Conservation (phyloP, 2,797 vertebrate species). For the Ctenopoma multispine region DNA sequence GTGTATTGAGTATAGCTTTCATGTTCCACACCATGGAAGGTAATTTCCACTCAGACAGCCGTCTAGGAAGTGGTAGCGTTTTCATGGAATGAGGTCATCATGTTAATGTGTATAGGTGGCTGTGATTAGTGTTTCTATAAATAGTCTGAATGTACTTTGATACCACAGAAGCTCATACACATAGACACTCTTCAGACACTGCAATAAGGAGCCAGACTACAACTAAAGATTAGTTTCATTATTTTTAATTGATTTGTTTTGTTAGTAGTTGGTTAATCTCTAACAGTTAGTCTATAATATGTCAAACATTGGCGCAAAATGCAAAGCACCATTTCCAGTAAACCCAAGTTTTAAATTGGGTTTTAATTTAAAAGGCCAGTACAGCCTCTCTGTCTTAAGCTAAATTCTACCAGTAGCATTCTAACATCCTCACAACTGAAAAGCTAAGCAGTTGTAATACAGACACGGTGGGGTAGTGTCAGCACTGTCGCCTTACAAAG, state of each 20-base stretch:
- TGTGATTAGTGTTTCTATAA: constrained; percentile 73
- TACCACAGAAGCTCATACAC: constrained; percentile 43
- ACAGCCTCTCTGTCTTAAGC: not conserved
- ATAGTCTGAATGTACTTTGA: constrained; percentile 68
- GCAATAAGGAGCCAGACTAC: constrained; percentile 14
- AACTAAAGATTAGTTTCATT: not conserved
- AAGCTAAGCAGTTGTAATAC: no score
- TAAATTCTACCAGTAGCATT: not conserved
- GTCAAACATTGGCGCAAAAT: constrained; percentile 5
- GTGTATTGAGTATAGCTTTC: constrained; percentile 19
- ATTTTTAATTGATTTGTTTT: not conserved
- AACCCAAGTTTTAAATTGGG: no score
- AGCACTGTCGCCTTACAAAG: no score
- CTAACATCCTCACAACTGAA: not conserved
- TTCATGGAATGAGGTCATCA: constrained; percentile 72
- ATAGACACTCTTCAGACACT: constrained; percentile 3
- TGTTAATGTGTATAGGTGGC: constrained; percentile 74
- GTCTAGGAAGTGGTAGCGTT: constrained; percentile 60
- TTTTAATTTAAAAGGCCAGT: no score
- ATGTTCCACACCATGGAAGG: constrained; percentile 24
- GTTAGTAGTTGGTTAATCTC: not conserved
- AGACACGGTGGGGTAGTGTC: no score
- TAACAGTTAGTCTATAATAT: not conserved
- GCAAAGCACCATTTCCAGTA: not conserved
- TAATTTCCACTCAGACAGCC: constrained; percentile 27